Evolutionary conservation across 2,797 vertebrate species (phyloP).

Genomic region (Lepus townsendii): DNA sequence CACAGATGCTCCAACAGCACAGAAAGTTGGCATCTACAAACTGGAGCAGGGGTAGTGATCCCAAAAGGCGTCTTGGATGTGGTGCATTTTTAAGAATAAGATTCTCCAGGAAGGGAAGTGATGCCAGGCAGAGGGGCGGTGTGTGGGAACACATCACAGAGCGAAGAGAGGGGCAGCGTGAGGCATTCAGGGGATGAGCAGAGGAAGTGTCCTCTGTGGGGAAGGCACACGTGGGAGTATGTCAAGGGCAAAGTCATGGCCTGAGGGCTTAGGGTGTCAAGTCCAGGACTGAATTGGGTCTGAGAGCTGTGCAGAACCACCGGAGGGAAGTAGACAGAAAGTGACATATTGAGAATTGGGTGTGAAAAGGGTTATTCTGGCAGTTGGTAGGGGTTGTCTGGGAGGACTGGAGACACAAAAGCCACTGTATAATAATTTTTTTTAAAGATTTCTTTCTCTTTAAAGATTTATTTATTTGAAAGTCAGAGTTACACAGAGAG

Average conservation of each 20-base stretch:
- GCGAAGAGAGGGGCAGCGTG: background rate
- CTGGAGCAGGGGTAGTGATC: background rate
- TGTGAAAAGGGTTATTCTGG: background rate
- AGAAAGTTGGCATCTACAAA: background rate
- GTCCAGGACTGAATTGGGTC: background rate
- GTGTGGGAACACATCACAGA: background rate
- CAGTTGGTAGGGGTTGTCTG: rapidly evolving
- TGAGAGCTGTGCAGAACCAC: background rate
- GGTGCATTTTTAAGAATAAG: background rate
- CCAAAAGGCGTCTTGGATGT: background rate
- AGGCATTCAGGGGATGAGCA: too few species aligned
- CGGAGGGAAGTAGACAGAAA: background rate
- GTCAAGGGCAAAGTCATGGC: background rate
- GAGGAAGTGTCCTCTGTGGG: background rate
- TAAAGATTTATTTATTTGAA: too few species aligned
- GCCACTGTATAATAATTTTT: too few species aligned
- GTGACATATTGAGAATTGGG: background rate
- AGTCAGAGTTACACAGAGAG: too few species aligned
- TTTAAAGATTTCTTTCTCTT: too few species aligned
- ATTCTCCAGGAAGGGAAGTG: background rate
- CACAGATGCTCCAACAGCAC: background rate
- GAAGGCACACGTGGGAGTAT: background rate
- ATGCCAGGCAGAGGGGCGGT: background rate
- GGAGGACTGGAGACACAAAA: background rate
- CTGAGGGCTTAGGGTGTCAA: rapidly evolving